Base-by-base conservation (phyloP, 2,113 vertebrate species). In the Melanotaenia duboulayi region DNA sequence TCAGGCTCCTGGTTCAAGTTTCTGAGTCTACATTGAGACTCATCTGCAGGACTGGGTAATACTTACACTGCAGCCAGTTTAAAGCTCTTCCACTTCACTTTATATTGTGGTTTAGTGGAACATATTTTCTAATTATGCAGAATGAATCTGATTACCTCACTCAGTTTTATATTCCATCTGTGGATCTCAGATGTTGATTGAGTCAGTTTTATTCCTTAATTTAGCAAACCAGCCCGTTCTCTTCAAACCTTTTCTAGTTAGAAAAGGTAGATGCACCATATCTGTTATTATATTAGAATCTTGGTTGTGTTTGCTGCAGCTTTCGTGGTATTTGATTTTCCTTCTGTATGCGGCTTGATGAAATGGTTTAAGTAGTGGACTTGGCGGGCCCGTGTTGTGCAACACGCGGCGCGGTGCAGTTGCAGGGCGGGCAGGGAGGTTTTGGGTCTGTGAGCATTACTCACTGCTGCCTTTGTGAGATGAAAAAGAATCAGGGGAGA, bases 401-500 rank as follows among this genome's bases (percentile, higher is more conserved):
- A 76, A 80, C 70, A 25, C 63, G 46, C n/a, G n/a, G n/a, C n/a
- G 69, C 32, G 0, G 9, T 74, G 71, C 52, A 19, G 88, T 71
- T 52, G 60, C 44, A 42, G 63, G 66, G 42, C 51, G 71, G 65
- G 65, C 44, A 44, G 52, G 70, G 52, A 55, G 73, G 68, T 73
- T 60, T 1, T 5, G 42, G 66, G 22, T 48, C 64, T 71, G 74
- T 76, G 76, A 87, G 74, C 73, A 76, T 87, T 82, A 54, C 78
- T 84, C 77, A 82, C 56, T 80, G 76, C 60, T 69, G 82, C 87
- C 84, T 57, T 82, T 76, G 79, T 70, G 70, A 87, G 83, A 84
- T 89, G 81, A 86, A 90, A 87, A 91, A 88, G 81, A 81, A 75
- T 79, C 42, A 20, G 44, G 60, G 55, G 51, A 89, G 92, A 93